Conservation (phyloP, 2,797 vertebrate species). For the Spinus olivaceus region DNA sequence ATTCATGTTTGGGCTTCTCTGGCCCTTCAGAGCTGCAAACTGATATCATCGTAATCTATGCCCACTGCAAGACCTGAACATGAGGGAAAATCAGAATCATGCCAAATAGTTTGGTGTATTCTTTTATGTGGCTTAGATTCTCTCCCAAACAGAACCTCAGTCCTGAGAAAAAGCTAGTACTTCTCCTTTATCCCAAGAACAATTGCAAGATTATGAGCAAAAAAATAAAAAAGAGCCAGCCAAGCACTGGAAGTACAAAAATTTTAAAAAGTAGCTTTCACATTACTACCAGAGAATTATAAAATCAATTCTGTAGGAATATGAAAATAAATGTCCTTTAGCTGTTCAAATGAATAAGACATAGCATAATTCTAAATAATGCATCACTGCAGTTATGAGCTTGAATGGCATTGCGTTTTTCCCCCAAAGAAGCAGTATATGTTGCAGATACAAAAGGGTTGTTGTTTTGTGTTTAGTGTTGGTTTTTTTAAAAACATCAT, state of each 20-base stretch:
- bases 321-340: not conserved
- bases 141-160: not conserved
- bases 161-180: not conserved
- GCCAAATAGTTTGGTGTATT: not conserved
- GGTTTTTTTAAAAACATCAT: not conserved
- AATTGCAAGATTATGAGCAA: not conserved
- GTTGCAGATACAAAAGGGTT: not conserved
- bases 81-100: not conserved
- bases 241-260: not conserved
- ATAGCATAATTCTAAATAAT: not conserved
- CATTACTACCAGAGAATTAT: not conserved
- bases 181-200: not conserved
- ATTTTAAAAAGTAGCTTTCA: not conserved
- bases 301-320: not conserved
- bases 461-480: not conserved
- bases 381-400: not conserved
- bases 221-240: not conserved
- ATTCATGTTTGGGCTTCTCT: not conserved
- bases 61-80: not conserved
- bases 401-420: not conserved
- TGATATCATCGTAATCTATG: not conserved
- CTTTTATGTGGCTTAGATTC: not conserved
- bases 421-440: not conserved
- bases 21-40: not conserved
- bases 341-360: not conserved